phyloP scores from a whole-genome alignment of 2,113 vertebrate genomes.

The Cryptomyrus ogoouensis region DNA sequence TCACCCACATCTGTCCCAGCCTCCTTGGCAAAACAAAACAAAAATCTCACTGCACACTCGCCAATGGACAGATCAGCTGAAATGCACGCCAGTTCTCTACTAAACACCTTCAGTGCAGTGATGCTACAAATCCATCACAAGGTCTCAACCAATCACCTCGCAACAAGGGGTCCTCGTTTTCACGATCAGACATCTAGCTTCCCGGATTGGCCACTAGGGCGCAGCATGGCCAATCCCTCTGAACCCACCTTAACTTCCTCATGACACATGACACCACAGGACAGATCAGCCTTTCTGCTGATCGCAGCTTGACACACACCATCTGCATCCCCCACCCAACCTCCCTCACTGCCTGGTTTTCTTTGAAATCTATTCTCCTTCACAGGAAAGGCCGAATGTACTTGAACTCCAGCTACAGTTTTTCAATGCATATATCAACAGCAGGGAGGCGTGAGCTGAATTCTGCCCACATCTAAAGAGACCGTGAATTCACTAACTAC shows the following conservation, averaged over 20 bases:
- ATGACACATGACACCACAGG: constrained; percentile 6
- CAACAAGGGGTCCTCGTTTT: neutral
- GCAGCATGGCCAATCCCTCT: neutral
- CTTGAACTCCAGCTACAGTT: neutral
- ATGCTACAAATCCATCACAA: neutral
- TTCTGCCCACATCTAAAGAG: neutral
- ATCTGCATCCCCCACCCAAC: neutral
- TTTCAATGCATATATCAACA: neutral
- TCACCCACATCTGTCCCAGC: neutral
- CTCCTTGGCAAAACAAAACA: neutral
- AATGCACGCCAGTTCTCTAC: neutral
- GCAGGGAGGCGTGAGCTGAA: neutral
- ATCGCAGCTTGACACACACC: neutral
- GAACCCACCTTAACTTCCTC: neutral
- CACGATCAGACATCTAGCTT: neutral
- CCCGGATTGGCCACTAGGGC: neutral
- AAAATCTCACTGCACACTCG: neutral
- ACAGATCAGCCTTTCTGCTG: neutral
- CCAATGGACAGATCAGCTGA: neutral
- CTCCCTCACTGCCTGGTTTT: neutral
- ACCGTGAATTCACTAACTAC: neutral
- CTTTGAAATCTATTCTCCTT: neutral
- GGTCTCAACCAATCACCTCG: neutral
- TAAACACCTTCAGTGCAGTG: neutral
- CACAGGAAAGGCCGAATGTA: neutral